Evolutionary conservation across 2,888 invertebrate genomes (phyloP), one percentile per base, ranked within the genome.

Genomic region (Rhimphoctona megacephalus): DNA sequence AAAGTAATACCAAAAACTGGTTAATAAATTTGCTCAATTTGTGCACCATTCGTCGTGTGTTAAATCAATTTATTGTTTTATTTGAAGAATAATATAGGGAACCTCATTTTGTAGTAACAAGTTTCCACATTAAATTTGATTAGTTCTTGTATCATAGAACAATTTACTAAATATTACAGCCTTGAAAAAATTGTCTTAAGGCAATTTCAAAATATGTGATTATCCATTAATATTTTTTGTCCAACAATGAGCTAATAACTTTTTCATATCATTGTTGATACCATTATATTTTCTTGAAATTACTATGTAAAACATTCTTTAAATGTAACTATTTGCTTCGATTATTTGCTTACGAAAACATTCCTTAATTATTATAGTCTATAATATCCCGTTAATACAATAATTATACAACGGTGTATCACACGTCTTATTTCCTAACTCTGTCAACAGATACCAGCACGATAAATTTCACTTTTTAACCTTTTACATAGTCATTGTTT

Each of bases 371-470:
- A 70, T 70, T 36, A 33, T 61, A 52, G 19, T 77, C 70, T 77
- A 86, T 36, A 61, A 61, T 46, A 46, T 76, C 69, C 39, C 61
- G 78, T 67, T 73, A 72, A 57, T 80, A 46, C 52, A 80, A 54
- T 81, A 39, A 85, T 83, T 81, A 81, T 78, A 82, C 52, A 66
- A 57, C 69, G 54, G 61, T 84, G 76, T 86, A 86, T 86, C 86
- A 86, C 86, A 86, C 78, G 67, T 81, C 83, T 67, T 81, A 78
- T 73, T 78, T 72, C n/a, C 33, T 39, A 54, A 57, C 39, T 39
- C 54, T 30, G 14, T 36, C 73, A 54, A 22, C 22, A 39, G 33
- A 54, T n/a, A 17, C 17, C 14, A 39, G 36, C 57, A 69, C 46
- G 8, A 19, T 25, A 25, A 49, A 46, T 17, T 30, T 30, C 36